phyloP scores from a whole-genome alignment of 2,888 invertebrate genomes.

The Autographa pulchrina region DNA sequence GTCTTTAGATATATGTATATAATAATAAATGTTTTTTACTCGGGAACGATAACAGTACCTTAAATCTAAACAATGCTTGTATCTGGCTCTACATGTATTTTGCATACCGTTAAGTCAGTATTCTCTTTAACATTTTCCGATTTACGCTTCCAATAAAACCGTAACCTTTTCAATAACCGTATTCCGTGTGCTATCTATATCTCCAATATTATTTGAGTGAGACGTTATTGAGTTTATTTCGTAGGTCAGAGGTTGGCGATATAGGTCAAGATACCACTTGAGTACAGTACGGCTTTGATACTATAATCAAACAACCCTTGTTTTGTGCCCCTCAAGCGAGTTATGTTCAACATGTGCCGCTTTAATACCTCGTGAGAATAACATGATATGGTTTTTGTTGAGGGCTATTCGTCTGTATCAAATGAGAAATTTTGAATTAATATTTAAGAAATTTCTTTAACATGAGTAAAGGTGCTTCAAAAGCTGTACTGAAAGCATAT shows the following conservation, averaged over 20 bases:
- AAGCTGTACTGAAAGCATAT: background rate
- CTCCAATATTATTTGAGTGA: slow-evolving; percentile 40
- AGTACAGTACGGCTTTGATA: slow-evolving; percentile 51
- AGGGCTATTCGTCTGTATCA: background rate
- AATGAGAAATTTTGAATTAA: background rate
- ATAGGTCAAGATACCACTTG: slow-evolving; percentile 59
- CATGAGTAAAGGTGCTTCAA: background rate
- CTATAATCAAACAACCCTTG: slow-evolving; percentile 58
- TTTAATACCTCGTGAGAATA: slow-evolving; percentile 33
- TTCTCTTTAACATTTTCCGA: slow-evolving; percentile 24
- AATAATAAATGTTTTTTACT: too few relatives aligned
- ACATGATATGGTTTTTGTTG: slow-evolving; percentile 19
- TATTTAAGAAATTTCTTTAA: background rate
- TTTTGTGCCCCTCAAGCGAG: slow-evolving; percentile 50
- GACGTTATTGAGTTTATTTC: slow-evolving; percentile 53
- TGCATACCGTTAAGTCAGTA: background rate
- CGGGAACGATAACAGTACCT: too few relatives aligned
- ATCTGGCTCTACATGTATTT: background rate
- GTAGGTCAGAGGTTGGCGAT: slow-evolving; percentile 61
- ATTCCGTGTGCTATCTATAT: slow-evolving; percentile 48
- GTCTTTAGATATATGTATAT: too few relatives aligned
- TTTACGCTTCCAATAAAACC: slow-evolving; percentile 15
- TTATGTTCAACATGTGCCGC: slow-evolving; percentile 44
- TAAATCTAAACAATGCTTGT: too few relatives aligned
- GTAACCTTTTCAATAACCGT: slow-evolving; percentile 6